These are phyloP conservation scores for Chloromyia formosa DNA, from an alignment of 2,888 invertebrate species.

Conservation along the genomic window DNA sequence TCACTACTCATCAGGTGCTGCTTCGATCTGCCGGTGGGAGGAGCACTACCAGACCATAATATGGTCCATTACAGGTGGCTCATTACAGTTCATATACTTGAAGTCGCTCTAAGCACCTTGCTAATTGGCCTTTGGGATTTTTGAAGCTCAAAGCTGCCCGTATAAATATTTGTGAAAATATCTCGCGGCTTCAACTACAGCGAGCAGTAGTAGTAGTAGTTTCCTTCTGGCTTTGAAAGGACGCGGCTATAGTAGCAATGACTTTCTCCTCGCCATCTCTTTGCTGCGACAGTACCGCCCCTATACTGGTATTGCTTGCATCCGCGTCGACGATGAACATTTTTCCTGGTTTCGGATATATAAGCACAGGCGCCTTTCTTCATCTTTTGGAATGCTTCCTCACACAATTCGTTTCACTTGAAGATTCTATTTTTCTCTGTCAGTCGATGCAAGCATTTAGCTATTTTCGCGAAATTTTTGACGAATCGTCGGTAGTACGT, in stretches of 20 bases:
- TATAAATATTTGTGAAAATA: constrained; percentile 56
- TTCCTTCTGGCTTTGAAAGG: constrained; percentile 47
- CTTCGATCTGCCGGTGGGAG: too few species aligned
- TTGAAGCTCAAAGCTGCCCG: constrained; percentile 55
- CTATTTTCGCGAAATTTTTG: too few species aligned
- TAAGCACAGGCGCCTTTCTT: constrained; percentile 13
- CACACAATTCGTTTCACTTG: constrained; percentile 3
- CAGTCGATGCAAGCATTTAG: too few species aligned
- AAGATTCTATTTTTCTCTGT: too few species aligned
- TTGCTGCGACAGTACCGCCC: constrained; percentile 40
- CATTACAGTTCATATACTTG: too few species aligned
- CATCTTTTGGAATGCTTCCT: background rate
- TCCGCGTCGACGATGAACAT: constrained; percentile 17
- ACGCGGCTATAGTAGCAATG: constrained; percentile 51
- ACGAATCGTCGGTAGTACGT: too few species aligned
- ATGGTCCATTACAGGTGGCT: too few species aligned
- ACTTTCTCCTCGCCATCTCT: constrained; percentile 48
- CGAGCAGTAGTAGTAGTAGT: constrained; percentile 50
- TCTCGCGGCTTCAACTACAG: constrained; percentile 52
- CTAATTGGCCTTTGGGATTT: constrained; percentile 56
- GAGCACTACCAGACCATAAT: too few species aligned
- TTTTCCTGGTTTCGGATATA: constrained; percentile 15
- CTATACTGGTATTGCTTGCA: constrained; percentile 35
- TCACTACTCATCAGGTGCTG: too few species aligned
- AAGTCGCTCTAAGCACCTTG: constrained; percentile 54